A percentile compares a stretch with the other conserved stretches of the same genome.
phyloP scores from a whole-genome alignment of 1,140 invertebrate genomes.

The Lerema accius region DNA sequence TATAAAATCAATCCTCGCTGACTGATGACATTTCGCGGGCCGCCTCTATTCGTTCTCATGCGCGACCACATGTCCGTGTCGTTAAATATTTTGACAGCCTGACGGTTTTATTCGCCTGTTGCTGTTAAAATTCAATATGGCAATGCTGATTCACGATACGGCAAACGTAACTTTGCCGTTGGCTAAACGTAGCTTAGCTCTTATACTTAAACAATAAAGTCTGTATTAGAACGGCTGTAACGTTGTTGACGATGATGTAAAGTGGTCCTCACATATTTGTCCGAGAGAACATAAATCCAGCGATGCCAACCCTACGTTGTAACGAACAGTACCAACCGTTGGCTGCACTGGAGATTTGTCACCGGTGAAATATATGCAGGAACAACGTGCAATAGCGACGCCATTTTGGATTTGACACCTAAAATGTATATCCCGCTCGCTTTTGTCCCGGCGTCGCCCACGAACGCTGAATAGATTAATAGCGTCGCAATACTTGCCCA shows the following conservation, averaged over 20 bases:
- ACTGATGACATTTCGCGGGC: slow-evolving; percentile 8
- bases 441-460: slow-evolving; percentile 30
- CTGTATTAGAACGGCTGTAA: neutral
- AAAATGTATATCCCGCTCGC: slow-evolving; percentile 28
- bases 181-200: neutral
- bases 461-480: slow-evolving; percentile 26
- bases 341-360: slow-evolving; percentile 37
- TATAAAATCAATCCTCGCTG: neutral
- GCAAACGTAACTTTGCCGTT: slow-evolving; percentile 6
- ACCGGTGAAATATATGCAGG: slow-evolving; percentile 35
- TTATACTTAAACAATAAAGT: slow-evolving; percentile 4
- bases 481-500: slow-evolving; percentile 14
- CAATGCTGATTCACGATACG: slow-evolving; percentile 40
- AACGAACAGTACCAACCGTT: slow-evolving; percentile 24
- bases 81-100: slow-evolving; percentile 55
- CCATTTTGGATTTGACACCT: slow-evolving; percentile 43
- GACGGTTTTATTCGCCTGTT: slow-evolving; percentile 45
- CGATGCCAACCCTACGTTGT: slow-evolving; percentile 12
- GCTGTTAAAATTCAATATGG: slow-evolving; percentile 45
- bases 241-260: neutral
- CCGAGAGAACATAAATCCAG: slow-evolving; percentile 29
- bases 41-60: slow-evolving; percentile 27
- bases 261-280: slow-evolving; percentile 22
- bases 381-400: slow-evolving; percentile 33
- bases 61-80: slow-evolving; percentile 35